Evolutionary conservation across 2,797 vertebrate genomes (phyloP), one percentile per base, ranked within the genome.

Genomic region (Glyptemys insculpta): DNA sequence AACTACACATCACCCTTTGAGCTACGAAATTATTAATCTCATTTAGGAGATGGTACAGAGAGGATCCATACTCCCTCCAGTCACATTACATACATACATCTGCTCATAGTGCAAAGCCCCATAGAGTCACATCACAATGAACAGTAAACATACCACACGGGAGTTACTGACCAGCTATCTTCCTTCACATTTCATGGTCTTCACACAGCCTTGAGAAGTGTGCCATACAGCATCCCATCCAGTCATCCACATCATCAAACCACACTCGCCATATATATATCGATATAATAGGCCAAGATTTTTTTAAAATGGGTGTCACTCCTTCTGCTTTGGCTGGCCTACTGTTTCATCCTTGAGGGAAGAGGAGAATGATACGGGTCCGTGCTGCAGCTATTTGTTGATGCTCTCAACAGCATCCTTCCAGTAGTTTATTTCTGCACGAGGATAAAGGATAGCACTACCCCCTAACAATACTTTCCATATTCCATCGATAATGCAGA

Each of bases 371-470:
- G 82, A 52, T 34, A 88, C 81, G 1, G 6, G 14, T 49, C 37
- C 85, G 15, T 56, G 54, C 14, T 62, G 31, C 50, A 82, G 3
- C 1, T 6, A 50, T 80, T 76, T 50, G 5, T 41, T 1, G 0
- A 0, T 25, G 23, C 47, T 8, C 1, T n/a, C 91, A 83, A n/a
- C 12, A 57, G 54, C 6, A 14, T 2, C 12, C 79, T 6, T 54
- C 49, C 25, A 65, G 12, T 14, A 80, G 25, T 4, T 54, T 6
- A 78, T 47, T 2, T 12, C 9, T 59, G 6, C 21, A 29, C 0
- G 0, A 86, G 25, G 8, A 54, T 12, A 21, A 84, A 86, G 2
- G 12, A 11, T 11, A 53, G 81, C 37, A 31, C 27, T 87, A 21
- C 68, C 5, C 12, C 27, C 31, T 85, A 41, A 41, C 4, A 47